A percentile compares a stretch with the other conserved stretches of the same genome.
phyloP scores from a whole-genome alignment of 2,113 vertebrate species.

The Anolis sagrei region DNA sequence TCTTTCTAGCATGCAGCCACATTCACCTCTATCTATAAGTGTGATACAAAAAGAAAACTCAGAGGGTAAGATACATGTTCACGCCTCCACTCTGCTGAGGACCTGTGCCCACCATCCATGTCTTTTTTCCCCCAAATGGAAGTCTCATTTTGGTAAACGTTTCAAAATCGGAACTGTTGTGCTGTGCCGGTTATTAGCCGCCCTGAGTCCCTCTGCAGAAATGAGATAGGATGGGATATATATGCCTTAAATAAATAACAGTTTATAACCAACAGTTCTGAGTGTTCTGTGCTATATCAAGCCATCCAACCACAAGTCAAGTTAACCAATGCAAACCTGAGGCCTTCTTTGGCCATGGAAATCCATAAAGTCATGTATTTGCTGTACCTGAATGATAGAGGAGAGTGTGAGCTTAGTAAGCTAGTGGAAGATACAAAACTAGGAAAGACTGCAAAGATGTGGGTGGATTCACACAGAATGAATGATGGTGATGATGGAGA shows the following conservation, averaged over 20 bases:
- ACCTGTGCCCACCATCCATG: neutral
- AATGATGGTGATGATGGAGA: constrained; percentile 20
- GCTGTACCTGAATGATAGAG: neutral
- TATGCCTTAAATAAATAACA: too few relatives aligned
- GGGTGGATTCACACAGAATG: constrained; percentile 15
- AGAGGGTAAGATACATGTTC: neutral
- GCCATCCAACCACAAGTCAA: neutral
- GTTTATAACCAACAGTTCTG: neutral
- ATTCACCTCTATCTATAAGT: neutral
- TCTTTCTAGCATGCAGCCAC: neutral
- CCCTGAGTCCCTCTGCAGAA: too few relatives aligned
- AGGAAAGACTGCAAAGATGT: constrained; percentile 15
- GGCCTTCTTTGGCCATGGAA: neutral
- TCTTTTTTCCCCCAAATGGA: neutral
- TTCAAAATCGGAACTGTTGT: neutral
- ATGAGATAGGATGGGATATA: too few relatives aligned
- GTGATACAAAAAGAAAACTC: neutral
- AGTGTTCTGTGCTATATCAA: neutral
- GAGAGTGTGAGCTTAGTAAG: neutral
- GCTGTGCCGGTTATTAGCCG: too few relatives aligned
- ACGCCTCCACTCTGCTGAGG: neutral
- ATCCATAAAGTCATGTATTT: neutral
- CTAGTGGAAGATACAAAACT: neutral
- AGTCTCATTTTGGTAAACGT: neutral
- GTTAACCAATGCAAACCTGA: neutral